Conservation (phyloP, 2,113 vertebrate genomes). For the Vicugna pacos region DNA sequence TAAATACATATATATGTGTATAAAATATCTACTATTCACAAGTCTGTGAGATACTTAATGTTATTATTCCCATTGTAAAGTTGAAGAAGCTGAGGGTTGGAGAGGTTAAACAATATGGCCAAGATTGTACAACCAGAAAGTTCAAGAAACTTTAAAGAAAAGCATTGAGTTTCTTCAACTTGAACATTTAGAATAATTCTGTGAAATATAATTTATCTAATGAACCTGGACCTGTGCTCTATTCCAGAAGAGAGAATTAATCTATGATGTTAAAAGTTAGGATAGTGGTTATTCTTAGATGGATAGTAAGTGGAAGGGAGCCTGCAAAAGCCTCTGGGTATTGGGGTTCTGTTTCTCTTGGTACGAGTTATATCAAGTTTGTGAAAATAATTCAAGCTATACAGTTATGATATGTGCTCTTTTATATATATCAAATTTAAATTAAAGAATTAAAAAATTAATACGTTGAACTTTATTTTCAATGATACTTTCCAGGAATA, state of each 20-base stretch:
- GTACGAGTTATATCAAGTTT: not conserved
- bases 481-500: not conserved
- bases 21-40: slow-evolving; percentile 11
- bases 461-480: not conserved
- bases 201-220: not conserved
- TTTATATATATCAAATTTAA: not conserved
- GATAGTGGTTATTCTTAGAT: not conserved
- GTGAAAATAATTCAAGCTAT: not conserved
- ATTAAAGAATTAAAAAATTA: not conserved
- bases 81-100: not conserved
- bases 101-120: not conserved
- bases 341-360: not conserved
- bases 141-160: not conserved
- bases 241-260: not conserved
- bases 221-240: not conserved
- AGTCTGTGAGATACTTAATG: not conserved
- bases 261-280: not conserved
- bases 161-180: not conserved
- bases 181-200: not conserved
- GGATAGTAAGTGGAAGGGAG: not conserved
- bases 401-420: not conserved
- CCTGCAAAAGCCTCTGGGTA: not conserved
- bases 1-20: not conserved
- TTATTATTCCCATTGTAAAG: not conserved
- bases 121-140: not conserved